Evolutionary conservation across 2,888 invertebrate species (phyloP).

Genomic region (Ditula angustiorana): DNA sequence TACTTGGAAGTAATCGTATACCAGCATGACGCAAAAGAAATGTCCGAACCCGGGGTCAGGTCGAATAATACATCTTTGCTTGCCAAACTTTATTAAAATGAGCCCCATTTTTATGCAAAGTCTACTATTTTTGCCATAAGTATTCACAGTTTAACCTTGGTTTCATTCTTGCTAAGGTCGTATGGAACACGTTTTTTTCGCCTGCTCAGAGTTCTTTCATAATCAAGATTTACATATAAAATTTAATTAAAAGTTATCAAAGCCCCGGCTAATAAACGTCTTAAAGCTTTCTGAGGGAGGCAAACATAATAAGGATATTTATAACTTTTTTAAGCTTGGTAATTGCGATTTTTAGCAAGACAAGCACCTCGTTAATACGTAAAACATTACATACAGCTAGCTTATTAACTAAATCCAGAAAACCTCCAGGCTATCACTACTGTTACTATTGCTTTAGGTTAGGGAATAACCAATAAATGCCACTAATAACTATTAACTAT

Average conservation of each 20-base stretch:
- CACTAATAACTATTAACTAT: no score
- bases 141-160: conserved; percentile 12
- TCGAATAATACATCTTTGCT: conserved; percentile 1
- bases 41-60: not conserved
- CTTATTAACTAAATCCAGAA: no score
- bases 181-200: conserved; percentile 10
- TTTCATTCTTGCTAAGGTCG: conserved; percentile 1
- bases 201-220: not conserved
- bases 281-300: not conserved
- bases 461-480: not conserved
- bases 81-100: conserved; percentile 14
- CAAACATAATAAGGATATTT: not conserved
- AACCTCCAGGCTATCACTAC: no score
- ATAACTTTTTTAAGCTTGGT: not conserved
- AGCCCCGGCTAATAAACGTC: not conserved
- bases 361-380: no score
- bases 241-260: conserved; percentile 2
- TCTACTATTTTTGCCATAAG: not conserved
- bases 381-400: not conserved
- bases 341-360: not conserved
- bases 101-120: conserved; percentile 11
- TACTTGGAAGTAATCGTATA: conserved; percentile 29
- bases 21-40: conserved; percentile 24
- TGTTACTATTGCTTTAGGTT: not conserved
- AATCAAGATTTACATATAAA: not conserved